A percentile compares a stretch with the other conserved stretches of the same genome.
These are phyloP conservation scores for Lineus longissimus DNA, from an alignment of 1,140 invertebrate genomes.

Conservation along the genomic window DNA sequence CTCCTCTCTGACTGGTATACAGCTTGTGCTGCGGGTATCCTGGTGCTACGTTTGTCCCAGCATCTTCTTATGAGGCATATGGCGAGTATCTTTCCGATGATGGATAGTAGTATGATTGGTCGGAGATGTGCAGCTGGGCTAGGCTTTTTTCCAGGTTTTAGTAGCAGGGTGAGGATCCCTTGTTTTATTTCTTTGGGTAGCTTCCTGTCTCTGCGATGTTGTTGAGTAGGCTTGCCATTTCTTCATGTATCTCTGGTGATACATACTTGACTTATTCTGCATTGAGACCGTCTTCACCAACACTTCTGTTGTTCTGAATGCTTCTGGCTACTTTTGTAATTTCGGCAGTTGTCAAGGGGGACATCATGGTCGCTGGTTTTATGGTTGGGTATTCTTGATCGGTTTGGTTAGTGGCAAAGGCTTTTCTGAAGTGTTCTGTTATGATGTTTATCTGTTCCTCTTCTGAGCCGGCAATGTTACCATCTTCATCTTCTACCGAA, in stretches of 20 bases:
- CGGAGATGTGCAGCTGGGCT: not conserved
- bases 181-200: not conserved
- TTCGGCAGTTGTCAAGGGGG: not conserved
- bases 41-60: not conserved
- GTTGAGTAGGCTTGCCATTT: not conserved
- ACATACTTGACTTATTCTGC: not conserved
- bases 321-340: not conserved
- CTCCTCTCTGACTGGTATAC: not conserved
- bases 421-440: no score
- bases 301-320: not conserved
- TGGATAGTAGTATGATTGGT: slow-evolving; percentile 1
- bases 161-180: slow-evolving; percentile 1
- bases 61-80: not conserved
- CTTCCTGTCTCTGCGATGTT: slow-evolving; percentile 1
- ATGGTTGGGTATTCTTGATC: not conserved
- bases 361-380: not conserved
- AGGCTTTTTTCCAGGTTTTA: not conserved
- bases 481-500: no score
- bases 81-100: not conserved
- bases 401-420: no score
- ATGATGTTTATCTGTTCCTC: no score
- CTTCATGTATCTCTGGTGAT: not conserved
- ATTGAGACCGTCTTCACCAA: not conserved
- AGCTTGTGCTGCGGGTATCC: not conserved
- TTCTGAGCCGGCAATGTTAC: no score